phyloP scores from a whole-genome alignment of 2,888 invertebrate species.

The Tineola bisselliella region DNA sequence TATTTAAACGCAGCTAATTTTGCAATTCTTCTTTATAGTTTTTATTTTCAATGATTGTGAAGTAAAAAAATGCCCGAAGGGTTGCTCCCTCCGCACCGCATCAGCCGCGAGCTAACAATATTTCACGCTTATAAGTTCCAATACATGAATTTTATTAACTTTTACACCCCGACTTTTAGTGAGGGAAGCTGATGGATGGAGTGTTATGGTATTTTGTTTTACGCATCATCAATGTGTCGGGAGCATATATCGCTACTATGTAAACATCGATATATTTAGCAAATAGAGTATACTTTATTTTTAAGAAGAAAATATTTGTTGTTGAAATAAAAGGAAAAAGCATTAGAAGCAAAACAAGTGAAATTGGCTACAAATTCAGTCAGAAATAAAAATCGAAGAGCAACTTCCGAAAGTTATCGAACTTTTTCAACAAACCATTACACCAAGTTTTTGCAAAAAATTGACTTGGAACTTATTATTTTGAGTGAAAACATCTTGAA shows the following conservation, averaged over 20 bases:
- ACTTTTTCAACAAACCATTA: constrained; percentile 65
- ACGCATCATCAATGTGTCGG: constrained; percentile 57
- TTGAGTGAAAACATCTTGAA: constrained; percentile 61
- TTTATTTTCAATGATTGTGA: not conserved
- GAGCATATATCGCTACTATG: constrained; percentile 20
- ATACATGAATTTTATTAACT: constrained; percentile 69
- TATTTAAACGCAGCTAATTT: not conserved
- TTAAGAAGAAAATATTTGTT: not conserved
- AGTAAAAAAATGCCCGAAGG: constrained; percentile 24
- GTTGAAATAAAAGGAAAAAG: not conserved
- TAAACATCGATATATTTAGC: not conserved
- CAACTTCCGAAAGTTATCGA: constrained; percentile 66
- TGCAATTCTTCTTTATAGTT: not conserved
- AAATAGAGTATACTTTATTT: no score
- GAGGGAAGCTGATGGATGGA: constrained; percentile 37
- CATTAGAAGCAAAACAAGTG: constrained; percentile 27
- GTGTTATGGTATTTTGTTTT: constrained; percentile 60
- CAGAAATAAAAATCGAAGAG: constrained; percentile 48
- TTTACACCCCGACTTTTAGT: constrained; percentile 33
- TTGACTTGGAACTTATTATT: constrained; percentile 63
- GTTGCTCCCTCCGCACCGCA: constrained; percentile 35
- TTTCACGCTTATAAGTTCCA: constrained; percentile 64
- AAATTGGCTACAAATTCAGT: constrained; percentile 46
- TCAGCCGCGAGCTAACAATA: constrained; percentile 39
- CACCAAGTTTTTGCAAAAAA: constrained; percentile 63